Conservation (phyloP, 2,888 invertebrate species). For the Lymantria dispar region DNA sequence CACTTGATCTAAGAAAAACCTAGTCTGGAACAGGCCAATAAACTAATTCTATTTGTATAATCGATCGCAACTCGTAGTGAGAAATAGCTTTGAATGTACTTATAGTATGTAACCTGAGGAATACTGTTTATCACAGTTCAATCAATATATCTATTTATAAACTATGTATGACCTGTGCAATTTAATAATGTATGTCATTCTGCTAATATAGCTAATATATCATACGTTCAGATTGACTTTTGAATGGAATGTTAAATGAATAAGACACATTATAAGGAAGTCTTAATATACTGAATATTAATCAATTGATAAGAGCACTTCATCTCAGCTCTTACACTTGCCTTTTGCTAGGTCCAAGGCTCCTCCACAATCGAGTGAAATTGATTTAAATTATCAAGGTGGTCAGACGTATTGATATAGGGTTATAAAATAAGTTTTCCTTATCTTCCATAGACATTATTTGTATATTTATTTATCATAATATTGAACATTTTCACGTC, state of each 20-base stretch:
- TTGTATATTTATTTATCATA: no score
- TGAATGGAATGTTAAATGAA: slow-evolving; percentile 63
- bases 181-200: slow-evolving; percentile 52
- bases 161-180: slow-evolving; percentile 17
- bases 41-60: slow-evolving; percentile 31
- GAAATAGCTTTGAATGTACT: slow-evolving; percentile 7
- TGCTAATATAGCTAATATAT: slow-evolving; percentile 58
- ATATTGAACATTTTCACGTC: no score
- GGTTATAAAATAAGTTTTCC: no score
- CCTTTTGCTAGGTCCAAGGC: no score
- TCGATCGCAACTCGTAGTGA: slow-evolving; percentile 23
- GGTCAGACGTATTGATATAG: no score
- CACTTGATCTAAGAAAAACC: slow-evolving; percentile 20
- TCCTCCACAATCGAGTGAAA: no score
- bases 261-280: slow-evolving; percentile 49
- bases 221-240: slow-evolving; percentile 52
- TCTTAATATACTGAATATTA: slow-evolving; percentile 30
- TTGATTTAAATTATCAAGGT: no score
- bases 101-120: not conserved
- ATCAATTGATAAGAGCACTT: no score
- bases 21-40: slow-evolving; percentile 22
- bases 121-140: slow-evolving; percentile 3
- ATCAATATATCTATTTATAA: slow-evolving; percentile 42
- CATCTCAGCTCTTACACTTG: no score
- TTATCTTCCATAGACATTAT: no score